Conservation (phyloP, 2,888 invertebrate genomes). For the Nudaria mundana region DNA sequence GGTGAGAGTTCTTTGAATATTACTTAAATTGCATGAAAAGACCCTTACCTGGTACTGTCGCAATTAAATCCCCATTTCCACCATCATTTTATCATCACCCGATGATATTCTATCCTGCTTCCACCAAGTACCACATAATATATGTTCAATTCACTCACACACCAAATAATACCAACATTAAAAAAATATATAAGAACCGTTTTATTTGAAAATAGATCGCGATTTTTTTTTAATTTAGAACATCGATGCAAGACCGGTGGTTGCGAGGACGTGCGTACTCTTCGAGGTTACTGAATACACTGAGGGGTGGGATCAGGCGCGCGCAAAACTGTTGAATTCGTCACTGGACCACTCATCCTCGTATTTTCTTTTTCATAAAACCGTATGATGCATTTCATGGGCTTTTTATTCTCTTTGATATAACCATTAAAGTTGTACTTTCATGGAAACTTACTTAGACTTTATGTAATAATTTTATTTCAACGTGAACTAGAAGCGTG, state of each 20-base stretch:
- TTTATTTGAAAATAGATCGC: constrained; percentile 23
- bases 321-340: constrained; percentile 74
- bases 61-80: constrained; percentile 37
- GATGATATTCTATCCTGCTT: constrained; percentile 56
- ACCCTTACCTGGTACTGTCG: constrained; percentile 47
- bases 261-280: constrained; percentile 45
- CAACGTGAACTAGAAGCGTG: too few relatives aligned
- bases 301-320: constrained; percentile 59
- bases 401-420: constrained; percentile 4
- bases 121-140: constrained; percentile 56
- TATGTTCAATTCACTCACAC: constrained; percentile 46
- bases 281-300: constrained; percentile 35
- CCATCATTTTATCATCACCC: constrained; percentile 56
- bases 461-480: background rate
- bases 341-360: constrained; percentile 38
- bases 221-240: constrained; percentile 36
- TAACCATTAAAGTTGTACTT: background rate
- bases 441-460: background rate
- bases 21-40: constrained; percentile 4
- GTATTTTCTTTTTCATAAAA: constrained; percentile 34
- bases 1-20: background rate
- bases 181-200: constrained; percentile 10
- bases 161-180: constrained; percentile 20
- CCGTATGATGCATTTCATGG: constrained; percentile 28
- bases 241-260: constrained; percentile 37